Conservation (phyloP, 1,140 invertebrate species). For the Drosophila nannoptera region DNA sequence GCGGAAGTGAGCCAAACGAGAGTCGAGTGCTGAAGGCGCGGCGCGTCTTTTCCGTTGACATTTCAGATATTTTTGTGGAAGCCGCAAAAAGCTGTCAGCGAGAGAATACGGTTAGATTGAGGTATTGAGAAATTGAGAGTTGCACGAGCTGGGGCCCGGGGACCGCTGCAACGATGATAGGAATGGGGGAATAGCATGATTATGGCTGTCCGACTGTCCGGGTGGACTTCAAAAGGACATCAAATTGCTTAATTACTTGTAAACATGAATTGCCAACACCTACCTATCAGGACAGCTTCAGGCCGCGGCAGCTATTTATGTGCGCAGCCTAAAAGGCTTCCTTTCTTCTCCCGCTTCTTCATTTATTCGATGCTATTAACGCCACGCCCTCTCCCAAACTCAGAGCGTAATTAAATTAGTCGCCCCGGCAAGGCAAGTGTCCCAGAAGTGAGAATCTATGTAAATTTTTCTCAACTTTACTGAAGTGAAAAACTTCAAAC, state of each 20-base stretch:
- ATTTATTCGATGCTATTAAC: constrained; percentile 68
- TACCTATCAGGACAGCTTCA: constrained; percentile 16
- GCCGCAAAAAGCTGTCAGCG: constrained; percentile 61
- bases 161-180: constrained; percentile 40
- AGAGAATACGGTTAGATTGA: constrained; percentile 39
- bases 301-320: constrained; percentile 40
- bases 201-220: constrained; percentile 32
- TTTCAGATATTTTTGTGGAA: constrained; percentile 69
- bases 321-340: constrained; percentile 29
- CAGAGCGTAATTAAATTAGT: constrained; percentile 66
- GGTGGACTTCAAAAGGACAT: constrained; percentile 57
- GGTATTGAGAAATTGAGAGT: constrained; percentile 26
- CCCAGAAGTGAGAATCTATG: constrained; percentile 48
- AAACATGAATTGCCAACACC: constrained; percentile 76
- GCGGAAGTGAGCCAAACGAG: constrained; percentile 15
- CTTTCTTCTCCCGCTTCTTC: constrained; percentile 23
- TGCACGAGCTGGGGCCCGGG: constrained; percentile 60
- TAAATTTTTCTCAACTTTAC: constrained; percentile 65
- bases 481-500: constrained; percentile 69
- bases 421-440: constrained; percentile 25
- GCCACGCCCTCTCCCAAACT: constrained; percentile 62
- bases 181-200: constrained; percentile 38
- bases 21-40: constrained; percentile 36
- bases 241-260: constrained; percentile 76
- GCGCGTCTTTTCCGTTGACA: constrained; percentile 61